These are phyloP conservation scores for Turritopsis rubra DNA, from an alignment of 30 jellyfish, hydroid and myxozoan species.

Conservation along the genomic window DNA sequence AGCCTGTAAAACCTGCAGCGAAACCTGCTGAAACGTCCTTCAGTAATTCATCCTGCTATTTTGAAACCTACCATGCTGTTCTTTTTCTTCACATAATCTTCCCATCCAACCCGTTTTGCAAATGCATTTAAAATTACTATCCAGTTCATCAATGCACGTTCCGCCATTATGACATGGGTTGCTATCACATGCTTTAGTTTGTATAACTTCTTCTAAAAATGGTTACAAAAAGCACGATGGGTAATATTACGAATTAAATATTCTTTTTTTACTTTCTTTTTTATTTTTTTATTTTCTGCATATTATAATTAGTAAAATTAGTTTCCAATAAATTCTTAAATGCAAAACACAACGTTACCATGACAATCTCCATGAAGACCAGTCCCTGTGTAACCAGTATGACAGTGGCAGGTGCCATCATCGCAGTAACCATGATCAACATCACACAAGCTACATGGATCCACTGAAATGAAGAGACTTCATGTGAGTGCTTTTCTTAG, in stretches of 20 bases:
- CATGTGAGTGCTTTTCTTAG: too few species aligned
- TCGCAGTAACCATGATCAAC: constrained; percentile 70
- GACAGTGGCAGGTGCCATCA: constrained; percentile 80
- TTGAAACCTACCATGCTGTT: constrained; percentile 31
- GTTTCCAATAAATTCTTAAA: too few species aligned
- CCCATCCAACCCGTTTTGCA: constrained; percentile 66
- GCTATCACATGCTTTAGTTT: neutral
- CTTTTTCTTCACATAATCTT: constrained; percentile 40
- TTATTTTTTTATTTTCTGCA: too few species aligned
- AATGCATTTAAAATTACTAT: constrained; percentile 54
- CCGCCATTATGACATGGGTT: constrained; percentile 86
- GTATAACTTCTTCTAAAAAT: neutral
- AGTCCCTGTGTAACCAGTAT: constrained; percentile 58
- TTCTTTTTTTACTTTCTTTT: too few species aligned
- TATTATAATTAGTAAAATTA: too few species aligned
- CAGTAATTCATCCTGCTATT: neutral
- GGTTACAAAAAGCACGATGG: neutral
- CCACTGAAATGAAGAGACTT: constrained; percentile 62
- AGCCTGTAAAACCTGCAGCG: too few species aligned
- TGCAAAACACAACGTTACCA: neutral
- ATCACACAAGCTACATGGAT: constrained; percentile 75
- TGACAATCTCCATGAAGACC: constrained; percentile 45
- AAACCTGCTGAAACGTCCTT: neutral
- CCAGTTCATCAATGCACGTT: constrained; percentile 77
- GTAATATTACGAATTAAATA: neutral